These are phyloP conservation scores for Meloidogyne exigua DNA, from an alignment of 1,140 invertebrate species.

Conservation along the genomic window DNA sequence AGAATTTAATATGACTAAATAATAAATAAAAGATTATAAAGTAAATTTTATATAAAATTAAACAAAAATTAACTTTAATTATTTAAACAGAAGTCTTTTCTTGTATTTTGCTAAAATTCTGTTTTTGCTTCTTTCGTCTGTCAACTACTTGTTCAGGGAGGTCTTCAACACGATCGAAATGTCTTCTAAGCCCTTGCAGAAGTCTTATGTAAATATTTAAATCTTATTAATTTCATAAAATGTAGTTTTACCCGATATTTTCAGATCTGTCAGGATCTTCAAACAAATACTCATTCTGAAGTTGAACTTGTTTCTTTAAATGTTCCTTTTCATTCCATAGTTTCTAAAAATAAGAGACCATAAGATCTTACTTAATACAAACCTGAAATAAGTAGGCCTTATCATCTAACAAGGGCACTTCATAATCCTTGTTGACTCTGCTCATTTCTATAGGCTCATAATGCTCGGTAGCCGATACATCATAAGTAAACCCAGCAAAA, in stretches of 20 bases:
- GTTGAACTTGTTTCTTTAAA: constrained; percentile 36
- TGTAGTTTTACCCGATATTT: background rate
- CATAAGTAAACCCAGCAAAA: constrained; percentile 61
- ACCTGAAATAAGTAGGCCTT: constrained; percentile 61
- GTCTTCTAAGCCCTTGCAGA: constrained; percentile 28
- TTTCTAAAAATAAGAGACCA: constrained; percentile 17
- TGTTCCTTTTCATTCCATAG: constrained; percentile 60
- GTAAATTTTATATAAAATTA: background rate
- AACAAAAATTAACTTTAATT: background rate
- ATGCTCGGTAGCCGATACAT: constrained; percentile 55
- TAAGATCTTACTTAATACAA: background rate
- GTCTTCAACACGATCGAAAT: constrained; percentile 39
- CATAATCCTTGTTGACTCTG: constrained; percentile 54
- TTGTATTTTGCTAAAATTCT: background rate
- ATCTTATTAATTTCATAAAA: background rate
- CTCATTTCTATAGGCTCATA: constrained; percentile 43
- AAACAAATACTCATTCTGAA: constrained; percentile 36
- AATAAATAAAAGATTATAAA: background rate
- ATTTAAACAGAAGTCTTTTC: background rate
- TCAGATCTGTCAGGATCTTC: constrained; percentile 16
- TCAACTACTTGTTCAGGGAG: constrained; percentile 38
- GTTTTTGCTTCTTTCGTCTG: background rate
- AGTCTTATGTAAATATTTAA: constrained; percentile 4
- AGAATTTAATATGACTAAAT: background rate
- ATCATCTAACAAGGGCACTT: constrained; percentile 58